Evolutionary conservation across 2,888 invertebrate genomes (phyloP).

Genomic region (Ashinkailepas kermadecensis): DNA sequence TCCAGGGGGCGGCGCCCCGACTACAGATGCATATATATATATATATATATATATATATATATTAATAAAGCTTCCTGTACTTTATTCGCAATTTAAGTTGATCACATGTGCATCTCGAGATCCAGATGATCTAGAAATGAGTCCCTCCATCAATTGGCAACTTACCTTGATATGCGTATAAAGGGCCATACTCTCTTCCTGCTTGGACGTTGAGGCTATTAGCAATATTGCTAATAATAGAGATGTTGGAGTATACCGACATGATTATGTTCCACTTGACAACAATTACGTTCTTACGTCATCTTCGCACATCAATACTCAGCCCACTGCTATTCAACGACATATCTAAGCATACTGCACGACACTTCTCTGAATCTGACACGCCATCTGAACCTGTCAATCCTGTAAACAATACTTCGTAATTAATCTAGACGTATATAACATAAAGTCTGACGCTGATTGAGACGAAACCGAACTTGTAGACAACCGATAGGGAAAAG

Average conservation of each 20-base stretch:
- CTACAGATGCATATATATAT: no score
- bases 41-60: no score
- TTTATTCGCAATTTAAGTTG: background rate
- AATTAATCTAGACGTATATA: no score
- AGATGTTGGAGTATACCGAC: background rate
- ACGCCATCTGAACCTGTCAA: background rate
- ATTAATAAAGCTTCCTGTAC: background rate
- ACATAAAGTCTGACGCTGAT: no score
- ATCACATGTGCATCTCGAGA: background rate
- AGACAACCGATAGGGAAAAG: no score
- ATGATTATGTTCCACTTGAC: background rate
- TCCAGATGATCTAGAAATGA: background rate
- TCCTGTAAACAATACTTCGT: background rate
- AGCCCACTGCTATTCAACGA: no score
- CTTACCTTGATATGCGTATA: background rate
- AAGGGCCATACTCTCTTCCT: background rate
- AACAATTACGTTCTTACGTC: background rate
- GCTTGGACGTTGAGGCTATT: background rate
- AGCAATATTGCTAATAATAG: background rate
- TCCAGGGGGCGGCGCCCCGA: no score
- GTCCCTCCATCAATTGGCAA: background rate
- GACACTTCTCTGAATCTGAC: background rate
- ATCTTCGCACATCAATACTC: no score
- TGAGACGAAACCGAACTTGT: no score
- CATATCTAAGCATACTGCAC: background rate